Evolutionary conservation across 2,797 vertebrate genomes (phyloP), one percentile per base, ranked within the genome.

Genomic region (Parambassis ranga): DNA sequence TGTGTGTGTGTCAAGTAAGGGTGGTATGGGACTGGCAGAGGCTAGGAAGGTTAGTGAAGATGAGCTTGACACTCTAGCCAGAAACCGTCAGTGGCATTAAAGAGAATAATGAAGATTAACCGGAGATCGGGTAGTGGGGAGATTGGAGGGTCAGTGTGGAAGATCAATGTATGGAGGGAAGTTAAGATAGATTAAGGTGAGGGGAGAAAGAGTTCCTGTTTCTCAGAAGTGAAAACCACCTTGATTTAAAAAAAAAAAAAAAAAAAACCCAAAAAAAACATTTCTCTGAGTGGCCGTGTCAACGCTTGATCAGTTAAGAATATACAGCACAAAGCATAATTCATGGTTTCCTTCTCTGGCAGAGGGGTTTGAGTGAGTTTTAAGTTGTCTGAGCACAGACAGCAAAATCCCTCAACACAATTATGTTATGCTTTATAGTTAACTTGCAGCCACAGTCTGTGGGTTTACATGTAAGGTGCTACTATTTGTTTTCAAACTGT

Each of bases 51-150:
- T 42, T 43, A 22, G 53, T 15, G 2, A 38, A 53, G 53, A 74
- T 31, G 24, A 52, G 32, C 41, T 39, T 35, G 63, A 49, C 27
- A 41, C 58, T 37, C 39, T 26, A 70, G 31, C 63, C 42, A 69
- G 61, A 69, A 59, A 20, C 36, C 57, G 46, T 66, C 55, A 35
- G 36, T 32, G 76, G 82, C 59, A 70, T 81, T 65, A 82, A 49
- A 58, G 56, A 79, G 77, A 88, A 85, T 91, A 90, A 92, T 87
- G 85, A 89, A 90, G 87, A 90, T 89, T 74, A 89, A 89, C 65
- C 56, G 57, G 74, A 77, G 84, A 85, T 82, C 19, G 27, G 68
- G 57, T 23, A 46, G 74, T 53, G 41, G 74, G 63, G 51, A 65
- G 79, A 86, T 79, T 81, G 80, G 63, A 73, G 77, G 75, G 74